Conservation (phyloP, 2,797 vertebrate species). For the Callimico goeldii region DNA sequence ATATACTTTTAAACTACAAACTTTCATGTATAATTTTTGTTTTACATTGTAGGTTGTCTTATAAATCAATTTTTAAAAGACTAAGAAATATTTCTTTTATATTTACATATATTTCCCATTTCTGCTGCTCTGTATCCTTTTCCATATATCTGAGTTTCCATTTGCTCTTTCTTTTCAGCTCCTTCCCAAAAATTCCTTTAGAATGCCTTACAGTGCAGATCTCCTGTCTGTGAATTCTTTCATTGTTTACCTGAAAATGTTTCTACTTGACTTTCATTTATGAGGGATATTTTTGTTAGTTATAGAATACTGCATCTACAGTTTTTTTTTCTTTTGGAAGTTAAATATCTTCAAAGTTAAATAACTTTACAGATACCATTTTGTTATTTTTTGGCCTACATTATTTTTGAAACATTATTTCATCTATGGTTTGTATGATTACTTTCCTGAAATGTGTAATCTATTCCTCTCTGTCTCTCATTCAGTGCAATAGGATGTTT, state of each 20-base stretch:
- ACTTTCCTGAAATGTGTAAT: background rate
- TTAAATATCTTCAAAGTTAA: conserved; percentile 13
- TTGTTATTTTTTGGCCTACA: background rate
- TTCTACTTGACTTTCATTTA: background rate
- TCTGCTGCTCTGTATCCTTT: background rate
- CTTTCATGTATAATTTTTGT: background rate
- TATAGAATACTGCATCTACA: background rate
- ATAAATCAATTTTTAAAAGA: background rate
- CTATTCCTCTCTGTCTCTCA: background rate
- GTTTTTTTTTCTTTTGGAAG: background rate
- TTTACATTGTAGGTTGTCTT: background rate
- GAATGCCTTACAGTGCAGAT: background rate
- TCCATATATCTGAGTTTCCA: background rate
- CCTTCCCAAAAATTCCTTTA: background rate
- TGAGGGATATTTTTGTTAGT: background rate
- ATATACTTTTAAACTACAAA: background rate
- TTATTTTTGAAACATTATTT: background rate
- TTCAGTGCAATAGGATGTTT: background rate
- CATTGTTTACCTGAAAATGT: background rate
- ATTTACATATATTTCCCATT: background rate
- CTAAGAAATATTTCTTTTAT: background rate
- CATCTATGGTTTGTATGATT: background rate
- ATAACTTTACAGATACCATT: background rate
- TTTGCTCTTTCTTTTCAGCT: background rate
- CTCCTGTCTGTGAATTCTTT: background rate